Evolutionary conservation across 2,113 vertebrate genomes (phyloP), one percentile per base, ranked within the genome.

Genomic region (Elgaria multicarinata): DNA sequence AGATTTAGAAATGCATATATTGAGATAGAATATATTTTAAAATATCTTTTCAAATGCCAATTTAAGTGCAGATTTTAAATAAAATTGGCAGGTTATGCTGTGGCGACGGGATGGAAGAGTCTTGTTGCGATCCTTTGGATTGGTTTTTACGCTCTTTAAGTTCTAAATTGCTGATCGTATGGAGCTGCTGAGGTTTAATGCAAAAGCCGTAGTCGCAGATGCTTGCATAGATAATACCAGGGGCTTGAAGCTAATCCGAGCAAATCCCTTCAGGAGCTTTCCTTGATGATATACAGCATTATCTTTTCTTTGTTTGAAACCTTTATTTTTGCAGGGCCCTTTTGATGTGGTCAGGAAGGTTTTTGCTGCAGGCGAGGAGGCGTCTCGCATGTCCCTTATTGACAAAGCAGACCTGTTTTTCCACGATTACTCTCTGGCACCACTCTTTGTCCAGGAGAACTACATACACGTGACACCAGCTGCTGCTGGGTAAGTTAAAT

Each of bases 371-470:
- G 98, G 98, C 50, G 98, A 99, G 36, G 98, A 99, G 86, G 93
- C 97, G 0, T 95, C 97, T 86, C 97, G 92, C 90, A 99, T 99
- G 99, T 98, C 98, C 58, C 97, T 99, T 64, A 96, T 98, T 44
- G 99, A 99, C 96, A 99, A 99, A 93, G 98, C 97, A 0, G 99
- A 99, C 92, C 98, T 99, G 39, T 99, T 99, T 96, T 99, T 99
- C 95, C 98, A 99, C 26, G 99, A 99, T 95, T 99, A 99, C 94
- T 99, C 98, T 0, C 93, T 99, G 31, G 98, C 98, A 8, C 99
- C 99, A 20, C 98, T 99, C n/a, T 99, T 99, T 92, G 98, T 99
- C 44, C 99, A 99, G 86, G 99, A 99, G 95, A 99, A 99, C 96
- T 99, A 99, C 26, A 53, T 98, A 16, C 97, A 99, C 0, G 98